Evolutionary conservation across 2,888 invertebrate species (phyloP), one percentile per base, ranked within the genome.

Genomic region (Metopia argyrocephala): DNA sequence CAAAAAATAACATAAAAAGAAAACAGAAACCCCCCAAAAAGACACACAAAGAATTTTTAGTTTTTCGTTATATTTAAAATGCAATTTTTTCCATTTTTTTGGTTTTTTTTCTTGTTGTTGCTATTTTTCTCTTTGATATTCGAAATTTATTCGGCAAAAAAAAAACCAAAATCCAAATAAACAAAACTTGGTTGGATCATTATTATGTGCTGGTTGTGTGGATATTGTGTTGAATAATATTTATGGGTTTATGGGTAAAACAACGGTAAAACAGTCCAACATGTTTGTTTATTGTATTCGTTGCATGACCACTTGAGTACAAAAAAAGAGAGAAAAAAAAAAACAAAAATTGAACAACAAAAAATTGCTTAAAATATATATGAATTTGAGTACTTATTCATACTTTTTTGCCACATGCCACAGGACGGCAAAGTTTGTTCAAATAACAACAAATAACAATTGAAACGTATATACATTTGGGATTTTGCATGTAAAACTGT

Each of bases 201-300:
- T 74, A 66, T 74, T 56, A 59, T 65, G 64, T 61, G 48, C 5
- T 3, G 23, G 45, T 73, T 65, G 64, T 61, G 48, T 20, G 3
- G 23, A 50, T 73, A 65, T 65, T 59, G 69, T 80, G 70, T 59
- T 23, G 27, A 66, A 64, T 6, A 78, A 66, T 66, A 81, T 82
- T 88, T 88, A 87, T 87, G 88, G 87, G 87, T 88, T 87, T 88
- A 85, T 87, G 87, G 87, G 87, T 88, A 87, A 87, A 86, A 84
- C 68, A 83, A 79, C 82, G 84, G 79, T 75, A 82, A 75, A 73
- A 62, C n/a, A 70, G 68, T 70, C 74, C 54, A 27, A 56, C 61
- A 78, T 62, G 18, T 48, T 21, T 23, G 6, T 18, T 23, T 54
- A 31, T 54, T 38, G 38, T 38, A 38, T 38, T 15, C 38, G 38